Conservation (phyloP, 2,888 invertebrate species). For the Agrochola litura region DNA sequence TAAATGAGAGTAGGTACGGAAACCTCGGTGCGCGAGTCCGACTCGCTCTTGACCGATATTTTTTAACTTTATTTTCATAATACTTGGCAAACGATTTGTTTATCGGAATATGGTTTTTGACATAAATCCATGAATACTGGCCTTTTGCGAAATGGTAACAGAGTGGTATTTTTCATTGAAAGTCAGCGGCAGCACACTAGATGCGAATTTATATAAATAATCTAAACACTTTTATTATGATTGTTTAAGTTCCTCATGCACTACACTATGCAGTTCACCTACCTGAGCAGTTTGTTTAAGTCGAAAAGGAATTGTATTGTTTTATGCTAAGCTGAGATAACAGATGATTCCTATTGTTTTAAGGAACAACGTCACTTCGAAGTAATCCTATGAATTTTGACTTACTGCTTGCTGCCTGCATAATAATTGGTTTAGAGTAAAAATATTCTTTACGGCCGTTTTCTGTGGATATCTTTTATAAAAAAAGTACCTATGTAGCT, state of each 20-base stretch:
- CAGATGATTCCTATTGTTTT: constrained; percentile 16
- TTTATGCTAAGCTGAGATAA: not conserved
- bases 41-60: no score
- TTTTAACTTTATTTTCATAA: not conserved
- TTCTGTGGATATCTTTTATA: not conserved
- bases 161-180: constrained; percentile 5
- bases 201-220: not conserved
- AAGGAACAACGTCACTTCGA: not conserved
- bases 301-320: constrained; percentile 19
- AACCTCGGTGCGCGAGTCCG: no score
- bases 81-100: not conserved
- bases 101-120: not conserved
- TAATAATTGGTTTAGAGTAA: not conserved
- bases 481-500: not conserved
- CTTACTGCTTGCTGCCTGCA: not conserved
- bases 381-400: constrained; percentile 3
- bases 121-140: not conserved
- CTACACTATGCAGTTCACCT: not conserved
- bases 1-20: no score
- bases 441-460: not conserved
- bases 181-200: not conserved
- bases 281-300: constrained; percentile 16
- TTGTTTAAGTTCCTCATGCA: not conserved
- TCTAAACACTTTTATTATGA: not conserved
- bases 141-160: not conserved